Evolutionary conservation across 2,797 vertebrate genomes (phyloP).

Genomic region (Erethizon dorsatum): DNA sequence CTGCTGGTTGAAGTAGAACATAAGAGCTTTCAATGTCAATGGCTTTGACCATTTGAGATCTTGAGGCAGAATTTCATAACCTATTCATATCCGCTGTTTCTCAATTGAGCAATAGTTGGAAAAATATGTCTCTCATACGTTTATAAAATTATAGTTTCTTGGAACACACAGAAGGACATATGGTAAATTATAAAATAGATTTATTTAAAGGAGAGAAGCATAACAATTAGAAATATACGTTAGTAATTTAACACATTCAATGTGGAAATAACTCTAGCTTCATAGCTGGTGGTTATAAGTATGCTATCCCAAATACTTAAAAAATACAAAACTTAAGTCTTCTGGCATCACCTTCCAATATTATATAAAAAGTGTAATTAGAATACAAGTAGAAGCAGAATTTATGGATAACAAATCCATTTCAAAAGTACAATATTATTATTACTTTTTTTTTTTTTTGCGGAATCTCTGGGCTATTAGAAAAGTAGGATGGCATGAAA

Average conservation of each 20-base stretch:
- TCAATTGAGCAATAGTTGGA: neutral
- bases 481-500: neutral
- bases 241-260: neutral
- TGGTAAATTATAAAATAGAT: neutral
- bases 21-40: slow-evolving; percentile 17
- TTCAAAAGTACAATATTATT: neutral
- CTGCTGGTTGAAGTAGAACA: neutral
- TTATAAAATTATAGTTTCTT: neutral
- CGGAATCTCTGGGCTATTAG: neutral
- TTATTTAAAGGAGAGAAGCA: neutral
- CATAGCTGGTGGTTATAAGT: neutral
- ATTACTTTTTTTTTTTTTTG: neutral
- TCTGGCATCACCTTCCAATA: neutral
- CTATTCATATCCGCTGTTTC: slow-evolving; percentile 37
- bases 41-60: slow-evolving; percentile 10
- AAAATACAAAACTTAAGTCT: neutral
- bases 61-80: slow-evolving; percentile 49
- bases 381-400: neutral
- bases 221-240: slow-evolving; percentile 13
- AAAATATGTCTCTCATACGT: neutral
- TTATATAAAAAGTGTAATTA: neutral
- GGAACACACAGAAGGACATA: neutral
- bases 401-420: neutral
- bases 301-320: neutral
- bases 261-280: neutral